These are phyloP conservation scores for Isaurus tuberculatus DNA, from an alignment of 92 coral and sea anemone species.

Conservation along the genomic window DNA sequence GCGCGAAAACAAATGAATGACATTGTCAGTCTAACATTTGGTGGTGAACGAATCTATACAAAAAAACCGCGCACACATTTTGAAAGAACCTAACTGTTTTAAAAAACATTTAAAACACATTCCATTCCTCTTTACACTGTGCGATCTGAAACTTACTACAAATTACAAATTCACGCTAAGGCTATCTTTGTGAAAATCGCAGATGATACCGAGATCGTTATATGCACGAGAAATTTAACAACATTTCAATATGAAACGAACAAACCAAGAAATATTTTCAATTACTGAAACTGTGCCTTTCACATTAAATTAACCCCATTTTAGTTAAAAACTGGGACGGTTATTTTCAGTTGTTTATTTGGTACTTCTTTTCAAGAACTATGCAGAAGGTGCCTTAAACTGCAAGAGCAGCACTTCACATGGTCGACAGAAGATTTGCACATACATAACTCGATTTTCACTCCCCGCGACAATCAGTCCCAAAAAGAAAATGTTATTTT, in stretches of 20 bases:
- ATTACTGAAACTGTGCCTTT: neutral
- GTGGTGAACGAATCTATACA: neutral
- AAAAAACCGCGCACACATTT: neutral
- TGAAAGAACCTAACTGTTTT: neutral
- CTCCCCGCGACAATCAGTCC: slow-evolving; percentile 67
- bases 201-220: neutral
- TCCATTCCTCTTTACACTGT: neutral
- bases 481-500: slow-evolving; percentile 19
- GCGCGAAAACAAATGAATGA: slow-evolving; percentile 35
- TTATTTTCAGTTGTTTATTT: neutral
- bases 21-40: neutral
- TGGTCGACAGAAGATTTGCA: slow-evolving; percentile 37
- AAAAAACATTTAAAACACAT: neutral
- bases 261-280: neutral
- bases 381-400: slow-evolving; percentile 31
- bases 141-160: neutral
- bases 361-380: neutral
- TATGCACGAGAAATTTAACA: neutral
- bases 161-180: neutral
- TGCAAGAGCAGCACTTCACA: slow-evolving; percentile 11
- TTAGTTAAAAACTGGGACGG: neutral
- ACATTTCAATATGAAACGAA: neutral
- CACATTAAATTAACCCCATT: neutral
- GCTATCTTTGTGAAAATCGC: neutral
- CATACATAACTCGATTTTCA: slow-evolving; percentile 64